A percentile compares a stretch with the other conserved stretches of the same genome.
Evolutionary conservation across 2,888 invertebrate species (phyloP).

Genomic region (Rosalia funebris): DNA sequence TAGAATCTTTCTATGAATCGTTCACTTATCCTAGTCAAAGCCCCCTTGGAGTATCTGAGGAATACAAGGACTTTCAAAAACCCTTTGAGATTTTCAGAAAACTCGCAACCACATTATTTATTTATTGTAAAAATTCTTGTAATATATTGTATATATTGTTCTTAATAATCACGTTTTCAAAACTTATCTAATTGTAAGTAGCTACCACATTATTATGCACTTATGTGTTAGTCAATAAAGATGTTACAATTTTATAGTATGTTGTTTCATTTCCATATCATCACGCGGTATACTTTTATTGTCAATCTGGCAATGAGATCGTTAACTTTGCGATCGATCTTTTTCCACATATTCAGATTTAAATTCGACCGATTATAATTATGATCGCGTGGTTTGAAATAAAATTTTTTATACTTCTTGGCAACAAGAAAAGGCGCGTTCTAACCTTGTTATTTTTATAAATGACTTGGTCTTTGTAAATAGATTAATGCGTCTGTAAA

Average conservation of each 20-base stretch:
- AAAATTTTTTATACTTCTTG: background rate
- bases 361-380: background rate
- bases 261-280: background rate
- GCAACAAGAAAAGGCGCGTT: constrained; percentile 9
- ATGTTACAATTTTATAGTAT: background rate
- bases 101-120: too few species aligned
- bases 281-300: too few species aligned
- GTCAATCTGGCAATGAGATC: too few species aligned
- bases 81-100: too few species aligned
- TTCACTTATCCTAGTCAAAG: too few species aligned
- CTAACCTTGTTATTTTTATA: constrained; percentile 7
- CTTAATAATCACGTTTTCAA: constrained; percentile 13
- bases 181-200: constrained; percentile 4
- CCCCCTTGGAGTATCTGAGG: too few species aligned
- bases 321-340: too few species aligned
- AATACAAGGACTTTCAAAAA: too few species aligned
- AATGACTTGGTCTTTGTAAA: constrained; percentile 8
- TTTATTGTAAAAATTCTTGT: constrained; percentile 17
- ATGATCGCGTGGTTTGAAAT: background rate
- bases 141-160: constrained; percentile 25
- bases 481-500: background rate
- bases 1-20: too few species aligned
- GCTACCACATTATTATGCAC: constrained; percentile 15
- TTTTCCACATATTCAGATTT: too few species aligned
- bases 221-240: constrained; percentile 7